A percentile compares a stretch with the other conserved stretches of the same genome.
These are phyloP conservation scores for Micropterix aruncella DNA, from an alignment of 2,888 invertebrate species.

Conservation along the genomic window DNA sequence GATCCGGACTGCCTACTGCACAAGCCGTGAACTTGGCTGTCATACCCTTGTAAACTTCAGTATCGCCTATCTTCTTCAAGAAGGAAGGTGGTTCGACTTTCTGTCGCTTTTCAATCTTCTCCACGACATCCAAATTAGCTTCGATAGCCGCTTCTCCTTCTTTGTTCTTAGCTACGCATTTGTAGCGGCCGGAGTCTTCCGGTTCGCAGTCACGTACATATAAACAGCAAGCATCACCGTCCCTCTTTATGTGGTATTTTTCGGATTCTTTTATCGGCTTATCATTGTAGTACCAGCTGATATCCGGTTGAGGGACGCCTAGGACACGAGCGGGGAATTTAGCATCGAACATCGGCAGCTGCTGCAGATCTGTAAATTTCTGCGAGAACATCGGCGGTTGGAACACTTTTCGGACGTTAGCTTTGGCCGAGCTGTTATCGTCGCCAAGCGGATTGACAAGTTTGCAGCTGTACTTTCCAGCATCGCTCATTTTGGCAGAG, in stretches of 20 bases:
- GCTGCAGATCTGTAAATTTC: slow-evolving; percentile 52
- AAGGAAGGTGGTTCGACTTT: slow-evolving; percentile 76
- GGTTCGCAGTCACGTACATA: slow-evolving; percentile 54
- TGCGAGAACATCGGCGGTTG: slow-evolving; percentile 71
- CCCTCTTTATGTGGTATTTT: slow-evolving; percentile 60
- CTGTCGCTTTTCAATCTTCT: slow-evolving; percentile 60
- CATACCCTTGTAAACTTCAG: slow-evolving; percentile 77
- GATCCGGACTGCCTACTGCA: slow-evolving; percentile 74
- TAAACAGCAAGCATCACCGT: slow-evolving; percentile 67
- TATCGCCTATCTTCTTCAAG: slow-evolving; percentile 79
- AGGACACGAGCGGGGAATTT: slow-evolving; percentile 70
- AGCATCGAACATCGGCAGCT: slow-evolving; percentile 63
- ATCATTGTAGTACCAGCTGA: slow-evolving; percentile 80
- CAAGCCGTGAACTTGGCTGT: slow-evolving; percentile 90
- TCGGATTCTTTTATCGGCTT: slow-evolving; percentile 50
- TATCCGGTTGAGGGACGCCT: slow-evolving; percentile 72
- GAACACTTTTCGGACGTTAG: slow-evolving; percentile 65
- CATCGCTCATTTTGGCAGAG: slow-evolving; percentile 54
- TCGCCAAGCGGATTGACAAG: slow-evolving; percentile 66
- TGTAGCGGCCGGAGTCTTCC: slow-evolving; percentile 60
- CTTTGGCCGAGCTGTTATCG: slow-evolving; percentile 51
- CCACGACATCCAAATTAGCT: slow-evolving; percentile 62
- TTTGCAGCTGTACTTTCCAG: slow-evolving; percentile 64
- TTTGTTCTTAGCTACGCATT: slow-evolving; percentile 63
- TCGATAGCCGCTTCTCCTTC: slow-evolving; percentile 68